phyloP scores from a whole-genome alignment of 30 jellyfish, hydroid and myxozoan species.

The Thelohanellus kitauei region DNA sequence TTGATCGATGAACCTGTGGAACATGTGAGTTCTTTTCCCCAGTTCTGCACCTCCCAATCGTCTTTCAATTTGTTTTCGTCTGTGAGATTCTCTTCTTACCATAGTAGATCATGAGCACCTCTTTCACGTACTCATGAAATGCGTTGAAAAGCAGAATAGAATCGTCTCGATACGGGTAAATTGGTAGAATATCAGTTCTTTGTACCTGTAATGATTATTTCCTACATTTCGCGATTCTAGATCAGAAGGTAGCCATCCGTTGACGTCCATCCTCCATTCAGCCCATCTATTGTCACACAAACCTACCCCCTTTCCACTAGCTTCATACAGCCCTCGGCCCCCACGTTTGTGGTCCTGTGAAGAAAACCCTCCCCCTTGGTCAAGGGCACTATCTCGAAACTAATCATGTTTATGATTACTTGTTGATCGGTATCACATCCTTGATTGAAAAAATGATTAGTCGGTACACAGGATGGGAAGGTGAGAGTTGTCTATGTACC shows the following conservation, averaged over 20 bases:
- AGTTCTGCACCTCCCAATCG: conserved; percentile 26
- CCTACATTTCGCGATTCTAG: conserved; percentile 21
- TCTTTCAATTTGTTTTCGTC: conserved; percentile 8
- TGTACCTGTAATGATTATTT: conserved; percentile 5
- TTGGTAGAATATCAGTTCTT: conserved; percentile 14
- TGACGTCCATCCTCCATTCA: conserved; percentile 18
- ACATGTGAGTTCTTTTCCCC: conserved; percentile 38
- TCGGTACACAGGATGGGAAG: conserved; percentile 71
- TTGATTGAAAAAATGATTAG: conserved; percentile 44
- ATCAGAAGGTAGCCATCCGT: conserved; percentile 16
- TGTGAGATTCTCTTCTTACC: conserved; percentile 14
- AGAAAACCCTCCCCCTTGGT: conserved; percentile 55
- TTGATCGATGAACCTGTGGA: conserved; percentile 23
- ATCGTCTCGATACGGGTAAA: conserved; percentile 67
- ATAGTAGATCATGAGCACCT: conserved; percentile 23
- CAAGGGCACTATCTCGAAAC: conserved; percentile 30
- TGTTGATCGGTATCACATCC: conserved; percentile 29
- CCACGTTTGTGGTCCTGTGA: conserved; percentile 21
- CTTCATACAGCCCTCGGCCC: conserved; percentile 19
- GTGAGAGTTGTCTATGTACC: conserved; percentile 64
- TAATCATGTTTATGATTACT: conserved; percentile 33
- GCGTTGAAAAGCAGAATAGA: conserved; percentile 17
- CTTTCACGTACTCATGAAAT: conserved; percentile 21
- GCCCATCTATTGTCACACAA: conserved; percentile 15
- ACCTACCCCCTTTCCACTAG: conserved; percentile 38